A percentile compares a stretch with the other conserved stretches of the same genome.
These are phyloP conservation scores for Laothoe populi DNA, from an alignment of 2,888 invertebrate species.

Conservation along the genomic window DNA sequence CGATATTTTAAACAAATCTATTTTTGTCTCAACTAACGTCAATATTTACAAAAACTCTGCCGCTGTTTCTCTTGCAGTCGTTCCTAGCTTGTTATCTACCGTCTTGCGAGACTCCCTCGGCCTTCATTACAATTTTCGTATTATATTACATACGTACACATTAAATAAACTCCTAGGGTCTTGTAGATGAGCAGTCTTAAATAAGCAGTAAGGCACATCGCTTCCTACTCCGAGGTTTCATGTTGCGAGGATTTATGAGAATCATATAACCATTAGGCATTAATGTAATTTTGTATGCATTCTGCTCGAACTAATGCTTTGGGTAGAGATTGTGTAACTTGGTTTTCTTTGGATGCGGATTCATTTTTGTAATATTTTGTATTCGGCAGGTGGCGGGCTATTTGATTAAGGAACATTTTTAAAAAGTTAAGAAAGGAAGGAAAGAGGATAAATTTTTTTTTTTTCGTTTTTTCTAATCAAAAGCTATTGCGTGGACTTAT, in stretches of 20 bases:
- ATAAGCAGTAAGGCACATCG: conserved; percentile 45
- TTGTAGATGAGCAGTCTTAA: conserved; percentile 48
- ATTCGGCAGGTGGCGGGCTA: no score
- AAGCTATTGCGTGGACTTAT: no score
- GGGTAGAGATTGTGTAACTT: neutral
- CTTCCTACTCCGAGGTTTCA: conserved; percentile 40
- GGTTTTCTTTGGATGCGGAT: neutral
- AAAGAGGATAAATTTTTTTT: no score
- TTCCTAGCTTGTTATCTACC: conserved; percentile 71
- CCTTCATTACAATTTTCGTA: conserved; percentile 80
- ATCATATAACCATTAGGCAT: conserved; percentile 36
- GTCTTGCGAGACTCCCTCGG: conserved; percentile 71
- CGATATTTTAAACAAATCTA: conserved; percentile 27
- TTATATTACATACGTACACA: conserved; percentile 64
- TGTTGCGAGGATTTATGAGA: conserved; percentile 45
- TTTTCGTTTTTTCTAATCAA: no score
- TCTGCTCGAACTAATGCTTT: neutral
- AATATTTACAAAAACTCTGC: conserved; percentile 27
- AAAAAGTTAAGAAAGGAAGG: no score
- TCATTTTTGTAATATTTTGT: neutral
- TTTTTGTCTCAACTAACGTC: conserved; percentile 24
- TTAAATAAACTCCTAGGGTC: conserved; percentile 53
- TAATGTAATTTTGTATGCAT: conserved; percentile 21
- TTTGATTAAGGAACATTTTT: no score
- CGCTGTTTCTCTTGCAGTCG: conserved; percentile 37